Evolutionary conservation across 2,888 invertebrate genomes (phyloP), one percentile per base, ranked within the genome.

Genomic region (Dolichopus griseipennis): DNA sequence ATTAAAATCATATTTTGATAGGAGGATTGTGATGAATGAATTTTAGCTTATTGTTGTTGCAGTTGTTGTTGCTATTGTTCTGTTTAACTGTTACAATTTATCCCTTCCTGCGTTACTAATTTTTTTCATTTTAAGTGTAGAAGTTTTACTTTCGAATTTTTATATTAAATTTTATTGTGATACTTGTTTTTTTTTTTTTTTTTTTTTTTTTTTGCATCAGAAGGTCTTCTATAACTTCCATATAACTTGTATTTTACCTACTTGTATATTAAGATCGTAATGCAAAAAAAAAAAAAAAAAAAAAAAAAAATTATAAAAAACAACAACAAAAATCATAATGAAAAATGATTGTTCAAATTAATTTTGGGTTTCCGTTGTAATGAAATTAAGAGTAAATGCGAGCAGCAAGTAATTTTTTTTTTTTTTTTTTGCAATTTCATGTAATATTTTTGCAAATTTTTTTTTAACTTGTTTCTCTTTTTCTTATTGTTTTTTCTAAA

Each of bases 141-240:
- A 52, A 52, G 15, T 52, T 52, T 43, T 52, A 52, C 52, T 52
- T 52, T 52, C 52, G 52, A 52, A 52, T 52, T 52, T 52, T 52
- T 9, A 43, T 43, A 15, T 9, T 43, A 4, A 12, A 15, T 10
- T 9, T 9, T 15, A 43, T 43, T 43, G 3, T 43, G 9, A n/a
- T 37, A 12, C 8, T 37, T 52, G 9, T 52, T 52, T 52, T 12
- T 52, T 52, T 2, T 52, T 52, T 1, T 41, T 41, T 1, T 12
- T 2, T 41, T 41, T 2, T 41, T 41, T 12, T 27, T 27, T 5
- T 41, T 52, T 52, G n/a, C n/a, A 6, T 18, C 52, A 52, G 52
- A 52, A 52, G 52, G 52, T 15, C 52, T 52, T 52, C 52, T 18
- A 52, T 52, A 52, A 18, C 27, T 27, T 27, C 27, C 27, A 27